Percentiles rank a stretch among this genome's conserved stretches.
Conservation (phyloP, 1,140 invertebrate genomes). For the Liolophura sinensis region DNA sequence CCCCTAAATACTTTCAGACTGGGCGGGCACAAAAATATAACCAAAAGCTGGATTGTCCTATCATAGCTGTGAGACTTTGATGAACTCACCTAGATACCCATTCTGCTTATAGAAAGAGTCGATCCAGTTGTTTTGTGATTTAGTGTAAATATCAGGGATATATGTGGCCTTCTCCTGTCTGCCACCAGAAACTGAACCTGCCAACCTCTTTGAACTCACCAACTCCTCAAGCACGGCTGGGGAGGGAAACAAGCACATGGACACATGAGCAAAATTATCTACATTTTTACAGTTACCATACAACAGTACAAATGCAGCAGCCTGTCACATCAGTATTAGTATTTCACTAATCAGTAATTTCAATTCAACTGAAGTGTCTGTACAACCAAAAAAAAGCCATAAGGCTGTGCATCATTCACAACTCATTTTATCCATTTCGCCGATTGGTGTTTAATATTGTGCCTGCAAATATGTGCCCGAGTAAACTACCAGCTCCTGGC, state of each 20-base stretch:
- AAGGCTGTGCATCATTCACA: too few species aligned
- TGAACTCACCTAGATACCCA: constrained; percentile 76
- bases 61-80: too few species aligned
- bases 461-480: too few species aligned
- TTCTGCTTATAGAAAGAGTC: constrained; percentile 92
- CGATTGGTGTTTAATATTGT: too few species aligned
- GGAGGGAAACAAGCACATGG: constrained; percentile 5
- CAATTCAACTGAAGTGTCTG: too few species aligned
- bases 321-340: neutral
- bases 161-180: constrained; percentile 76
- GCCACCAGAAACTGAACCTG: constrained; percentile 79
- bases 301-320: neutral
- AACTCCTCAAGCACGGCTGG: constrained; percentile 70
- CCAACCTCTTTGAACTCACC: constrained; percentile 68
- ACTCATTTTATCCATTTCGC: too few species aligned
- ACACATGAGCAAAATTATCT: too few species aligned
- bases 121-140: constrained; percentile 87
- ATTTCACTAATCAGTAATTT: neutral
- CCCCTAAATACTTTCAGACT: too few species aligned
- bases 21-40: neutral
- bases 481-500: too few species aligned
- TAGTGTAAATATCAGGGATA: constrained; percentile 87
- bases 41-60: neutral
- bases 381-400: too few species aligned
- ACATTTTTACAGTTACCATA: too few species aligned